A percentile compares a stretch with the other conserved stretches of the same genome.
Conservation (phyloP, 2,113 vertebrate species). For the Enhydra lutris region DNA sequence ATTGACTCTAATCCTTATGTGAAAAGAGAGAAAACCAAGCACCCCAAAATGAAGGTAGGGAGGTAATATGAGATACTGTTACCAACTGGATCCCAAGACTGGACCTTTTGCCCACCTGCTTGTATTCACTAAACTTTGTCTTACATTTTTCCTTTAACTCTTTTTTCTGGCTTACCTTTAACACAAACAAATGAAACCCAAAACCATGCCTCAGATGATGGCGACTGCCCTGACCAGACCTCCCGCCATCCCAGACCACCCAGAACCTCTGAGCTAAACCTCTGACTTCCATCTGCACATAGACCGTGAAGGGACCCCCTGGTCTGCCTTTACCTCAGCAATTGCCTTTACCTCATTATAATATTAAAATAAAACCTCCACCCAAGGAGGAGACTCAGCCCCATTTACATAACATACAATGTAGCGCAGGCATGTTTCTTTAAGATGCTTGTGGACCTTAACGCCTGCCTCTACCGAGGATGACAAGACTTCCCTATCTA, state of each 20-base stretch:
- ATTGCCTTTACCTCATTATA: neutral
- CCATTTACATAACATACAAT: neutral
- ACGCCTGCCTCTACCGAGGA: neutral
- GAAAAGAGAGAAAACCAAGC: neutral
- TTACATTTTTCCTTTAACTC: neutral
- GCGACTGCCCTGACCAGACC: neutral
- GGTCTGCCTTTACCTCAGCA: neutral
- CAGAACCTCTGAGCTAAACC: neutral
- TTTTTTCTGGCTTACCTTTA: neutral
- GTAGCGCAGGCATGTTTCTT: neutral
- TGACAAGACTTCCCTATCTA: neutral
- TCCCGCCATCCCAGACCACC: neutral
- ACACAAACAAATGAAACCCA: neutral
- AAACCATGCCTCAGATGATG: neutral
- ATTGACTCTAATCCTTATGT: neutral
- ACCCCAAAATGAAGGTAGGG: neutral
- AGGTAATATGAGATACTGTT: neutral
- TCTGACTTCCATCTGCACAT: neutral
- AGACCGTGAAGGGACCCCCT: neutral
- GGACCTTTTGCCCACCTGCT: neutral
- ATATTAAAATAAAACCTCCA: neutral
- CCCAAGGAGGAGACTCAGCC: too few relatives aligned
- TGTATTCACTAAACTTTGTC: neutral
- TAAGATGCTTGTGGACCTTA: neutral
- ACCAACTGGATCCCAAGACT: neutral